These are phyloP conservation scores for Galeopterus variegatus DNA, from an alignment of 2,113 vertebrate species.

Conservation along the genomic window DNA sequence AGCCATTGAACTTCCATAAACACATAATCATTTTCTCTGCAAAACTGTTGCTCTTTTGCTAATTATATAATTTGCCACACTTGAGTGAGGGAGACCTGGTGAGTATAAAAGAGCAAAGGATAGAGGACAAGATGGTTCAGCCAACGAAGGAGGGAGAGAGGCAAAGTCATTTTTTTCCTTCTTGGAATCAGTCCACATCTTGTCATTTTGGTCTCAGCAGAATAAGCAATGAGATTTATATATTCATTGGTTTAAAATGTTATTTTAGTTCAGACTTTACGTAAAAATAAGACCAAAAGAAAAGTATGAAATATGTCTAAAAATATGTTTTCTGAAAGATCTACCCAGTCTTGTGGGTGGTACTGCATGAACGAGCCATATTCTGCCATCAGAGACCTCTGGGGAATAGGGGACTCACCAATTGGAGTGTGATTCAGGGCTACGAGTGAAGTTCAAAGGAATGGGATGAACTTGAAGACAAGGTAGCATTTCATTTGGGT, in stretches of 20 bases:
- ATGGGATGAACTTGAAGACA: neutral
- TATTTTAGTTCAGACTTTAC: slow-evolving; percentile 57
- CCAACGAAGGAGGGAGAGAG: neutral
- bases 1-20: slow-evolving; percentile 74
- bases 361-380: neutral
- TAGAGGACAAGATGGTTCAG: neutral
- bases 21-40: slow-evolving; percentile 77
- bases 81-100: slow-evolving; percentile 76
- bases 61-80: slow-evolving; percentile 76
- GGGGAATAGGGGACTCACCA: neutral
- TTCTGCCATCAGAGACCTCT: neutral
- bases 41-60: slow-evolving; percentile 80
- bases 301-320: neutral
- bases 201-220: slow-evolving; percentile 49
- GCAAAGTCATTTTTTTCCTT: neutral
- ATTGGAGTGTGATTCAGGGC: neutral
- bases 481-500: neutral
- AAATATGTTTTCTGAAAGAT: neutral
- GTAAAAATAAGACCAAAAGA: slow-evolving; percentile 63
- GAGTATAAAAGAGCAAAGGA: slow-evolving; percentile 54
- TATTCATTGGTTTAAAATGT: slow-evolving; percentile 61
- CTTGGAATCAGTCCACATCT: slow-evolving; percentile 48
- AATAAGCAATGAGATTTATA: slow-evolving; percentile 66
- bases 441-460: neutral
- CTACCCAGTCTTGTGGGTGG: neutral